phyloP scores from a whole-genome alignment of 2,113 vertebrate genomes.

The Lamprotornis superbus region DNA sequence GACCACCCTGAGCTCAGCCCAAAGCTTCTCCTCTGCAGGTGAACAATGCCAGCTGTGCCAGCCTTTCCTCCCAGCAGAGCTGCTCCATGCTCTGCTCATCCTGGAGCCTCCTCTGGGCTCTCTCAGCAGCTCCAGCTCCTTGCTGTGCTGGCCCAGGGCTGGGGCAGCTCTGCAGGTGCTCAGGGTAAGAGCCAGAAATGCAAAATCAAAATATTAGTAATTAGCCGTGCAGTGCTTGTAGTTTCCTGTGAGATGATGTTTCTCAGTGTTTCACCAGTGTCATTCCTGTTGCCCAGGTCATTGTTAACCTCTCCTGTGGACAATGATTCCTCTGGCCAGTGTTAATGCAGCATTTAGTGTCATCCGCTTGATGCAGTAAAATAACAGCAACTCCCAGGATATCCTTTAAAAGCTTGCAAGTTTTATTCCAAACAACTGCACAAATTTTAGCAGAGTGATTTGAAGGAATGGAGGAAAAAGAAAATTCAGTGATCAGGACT shows the following conservation, averaged over 20 bases:
- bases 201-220: not conserved
- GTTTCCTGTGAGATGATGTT: not conserved
- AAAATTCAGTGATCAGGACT: not conserved
- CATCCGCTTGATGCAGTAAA: slow-evolving; percentile 41
- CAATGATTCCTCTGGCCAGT: not conserved
- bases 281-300: not conserved
- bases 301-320: not conserved
- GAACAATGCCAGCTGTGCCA: no score
- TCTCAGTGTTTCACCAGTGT: not conserved
- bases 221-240: not conserved
- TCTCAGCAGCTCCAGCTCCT: not conserved
- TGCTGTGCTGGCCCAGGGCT: not conserved
- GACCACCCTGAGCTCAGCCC: no score
- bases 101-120: no score
- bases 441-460: not conserved
- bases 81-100: no score
- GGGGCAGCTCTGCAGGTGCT: not conserved
- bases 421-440: not conserved
- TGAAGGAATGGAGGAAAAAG: not conserved
- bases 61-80: no score
- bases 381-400: slow-evolving; percentile 34
- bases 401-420: not conserved
- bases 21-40: no score
- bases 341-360: slow-evolving; percentile 8
- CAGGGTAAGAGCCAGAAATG: not conserved